phyloP scores from a whole-genome alignment of 2,888 invertebrate species.

The Melipona beecheii region DNA sequence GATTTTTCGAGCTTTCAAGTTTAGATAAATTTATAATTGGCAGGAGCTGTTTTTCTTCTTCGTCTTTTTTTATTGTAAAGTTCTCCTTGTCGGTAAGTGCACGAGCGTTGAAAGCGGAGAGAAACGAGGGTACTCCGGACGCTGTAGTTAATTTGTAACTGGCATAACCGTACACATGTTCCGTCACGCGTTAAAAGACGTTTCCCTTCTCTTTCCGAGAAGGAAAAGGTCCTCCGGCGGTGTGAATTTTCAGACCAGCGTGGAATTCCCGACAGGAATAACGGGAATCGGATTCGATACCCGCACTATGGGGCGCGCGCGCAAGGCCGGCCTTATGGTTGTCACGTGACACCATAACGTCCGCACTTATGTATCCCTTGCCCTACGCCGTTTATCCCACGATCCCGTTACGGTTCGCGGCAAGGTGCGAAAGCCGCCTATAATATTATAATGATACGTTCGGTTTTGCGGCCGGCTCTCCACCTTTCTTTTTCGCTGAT shows the following conservation, averaged over 20 bases:
- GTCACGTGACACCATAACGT: conserved; percentile 70
- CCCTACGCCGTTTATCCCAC: conserved; percentile 62
- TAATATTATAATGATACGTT: conserved; percentile 57
- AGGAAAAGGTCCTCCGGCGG: conserved; percentile 38
- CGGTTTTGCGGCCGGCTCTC: conserved; percentile 33
- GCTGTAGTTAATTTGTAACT: conserved; percentile 37
- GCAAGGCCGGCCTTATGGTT: conserved; percentile 57
- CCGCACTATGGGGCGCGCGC: conserved; percentile 29
- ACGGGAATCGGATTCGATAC: conserved; percentile 46
- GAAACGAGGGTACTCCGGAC: conserved; percentile 21
- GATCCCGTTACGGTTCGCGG: conserved; percentile 62
- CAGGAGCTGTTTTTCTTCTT: neutral
- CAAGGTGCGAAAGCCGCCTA: conserved; percentile 57
- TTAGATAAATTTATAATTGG: too few species aligned
- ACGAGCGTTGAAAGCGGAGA: too few species aligned
- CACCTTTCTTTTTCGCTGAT: conserved; percentile 1
- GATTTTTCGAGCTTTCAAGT: too few species aligned
- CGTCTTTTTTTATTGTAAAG: too few species aligned
- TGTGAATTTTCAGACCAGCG: conserved; percentile 60
- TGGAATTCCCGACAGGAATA: conserved; percentile 39
- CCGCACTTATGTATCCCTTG: conserved; percentile 59
- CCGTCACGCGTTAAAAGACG: conserved; percentile 1
- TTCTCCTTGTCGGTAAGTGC: too few species aligned
- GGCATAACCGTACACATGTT: conserved; percentile 1
- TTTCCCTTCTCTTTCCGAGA: conserved; percentile 18